Percentiles rank a stretch among this genome's conserved stretches.
These are phyloP conservation scores for Ceyx erithaca DNA, from an alignment of 2,797 vertebrate species.

Conservation along the genomic window DNA sequence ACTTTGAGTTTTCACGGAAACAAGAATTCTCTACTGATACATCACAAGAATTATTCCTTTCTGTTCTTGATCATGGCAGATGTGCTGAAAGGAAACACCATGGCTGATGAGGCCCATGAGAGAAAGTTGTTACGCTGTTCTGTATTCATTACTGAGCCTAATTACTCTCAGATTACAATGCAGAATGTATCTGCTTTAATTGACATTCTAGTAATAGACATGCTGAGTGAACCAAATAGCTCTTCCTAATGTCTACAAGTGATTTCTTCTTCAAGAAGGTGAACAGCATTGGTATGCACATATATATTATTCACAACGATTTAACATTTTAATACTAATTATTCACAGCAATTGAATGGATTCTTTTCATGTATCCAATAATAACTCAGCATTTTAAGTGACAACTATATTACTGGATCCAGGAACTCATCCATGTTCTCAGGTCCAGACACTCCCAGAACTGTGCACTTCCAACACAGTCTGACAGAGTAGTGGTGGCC, in stretches of 20 bases:
- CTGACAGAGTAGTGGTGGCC: neutral
- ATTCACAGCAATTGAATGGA: neutral
- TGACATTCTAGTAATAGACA: conserved; percentile 32
- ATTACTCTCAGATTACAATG: conserved; percentile 54
- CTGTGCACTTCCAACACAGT: neutral
- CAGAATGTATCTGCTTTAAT: conserved; percentile 41
- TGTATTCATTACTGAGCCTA: conserved; percentile 44
- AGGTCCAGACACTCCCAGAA: neutral
- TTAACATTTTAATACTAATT: conserved; percentile 12
- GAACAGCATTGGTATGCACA: neutral
- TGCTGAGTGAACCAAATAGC: neutral
- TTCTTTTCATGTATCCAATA: neutral
- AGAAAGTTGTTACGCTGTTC: conserved; percentile 4
- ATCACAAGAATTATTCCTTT: conserved; percentile 24
- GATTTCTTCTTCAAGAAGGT: conserved; percentile 24
- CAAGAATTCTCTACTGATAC: neutral
- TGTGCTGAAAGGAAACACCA: conserved; percentile 35
- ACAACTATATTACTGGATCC: neutral
- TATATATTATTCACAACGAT: neutral
- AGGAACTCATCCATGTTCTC: neutral
- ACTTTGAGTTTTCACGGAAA: neutral
- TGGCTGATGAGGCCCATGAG: conserved; percentile 20
- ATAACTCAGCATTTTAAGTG: neutral
- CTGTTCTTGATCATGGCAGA: neutral
- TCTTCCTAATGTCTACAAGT: conserved; percentile 5